Evolutionary conservation across 2,113 vertebrate species (phyloP).

Genomic region (Panthera leo): DNA sequence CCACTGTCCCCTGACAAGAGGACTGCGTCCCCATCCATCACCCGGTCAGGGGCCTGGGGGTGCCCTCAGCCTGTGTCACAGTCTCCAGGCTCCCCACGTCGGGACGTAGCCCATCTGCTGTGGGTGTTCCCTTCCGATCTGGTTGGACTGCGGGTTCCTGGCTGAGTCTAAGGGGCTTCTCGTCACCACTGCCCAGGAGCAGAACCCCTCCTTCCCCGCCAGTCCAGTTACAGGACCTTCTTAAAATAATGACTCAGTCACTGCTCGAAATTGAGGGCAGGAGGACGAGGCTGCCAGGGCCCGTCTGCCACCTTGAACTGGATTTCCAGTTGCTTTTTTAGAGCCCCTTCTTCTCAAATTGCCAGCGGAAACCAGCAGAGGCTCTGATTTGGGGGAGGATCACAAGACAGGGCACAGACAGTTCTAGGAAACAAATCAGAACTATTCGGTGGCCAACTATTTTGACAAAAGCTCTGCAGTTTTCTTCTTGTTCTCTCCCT

Average conservation of each 20-base stretch:
- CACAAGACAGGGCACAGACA: background rate
- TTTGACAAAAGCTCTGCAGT: slow-evolving; percentile 60
- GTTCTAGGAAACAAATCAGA: slow-evolving; percentile 40
- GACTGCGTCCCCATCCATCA: accelerated
- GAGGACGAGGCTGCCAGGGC: background rate
- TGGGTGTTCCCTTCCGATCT: background rate
- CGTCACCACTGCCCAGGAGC: background rate
- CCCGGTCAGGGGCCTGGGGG: accelerated
- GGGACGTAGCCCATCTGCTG: too few species aligned
- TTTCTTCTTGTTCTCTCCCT: background rate
- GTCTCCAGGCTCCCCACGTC: background rate
- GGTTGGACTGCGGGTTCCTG: background rate
- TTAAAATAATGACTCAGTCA: background rate
- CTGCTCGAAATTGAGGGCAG: background rate
- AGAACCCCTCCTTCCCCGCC: background rate
- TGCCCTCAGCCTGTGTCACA: background rate
- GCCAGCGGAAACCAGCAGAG: background rate
- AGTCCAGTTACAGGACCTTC: background rate
- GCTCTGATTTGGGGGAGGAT: slow-evolving; percentile 20
- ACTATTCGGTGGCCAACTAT: slow-evolving; percentile 31
- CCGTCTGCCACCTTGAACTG: background rate
- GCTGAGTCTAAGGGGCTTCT: background rate
- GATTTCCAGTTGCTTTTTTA: background rate
- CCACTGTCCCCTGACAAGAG: background rate
- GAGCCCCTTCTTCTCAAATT: background rate